Evolutionary conservation across 2,888 invertebrate genomes (phyloP), one percentile per base, ranked within the genome.

Genomic region (Luffia ferchaultella): DNA sequence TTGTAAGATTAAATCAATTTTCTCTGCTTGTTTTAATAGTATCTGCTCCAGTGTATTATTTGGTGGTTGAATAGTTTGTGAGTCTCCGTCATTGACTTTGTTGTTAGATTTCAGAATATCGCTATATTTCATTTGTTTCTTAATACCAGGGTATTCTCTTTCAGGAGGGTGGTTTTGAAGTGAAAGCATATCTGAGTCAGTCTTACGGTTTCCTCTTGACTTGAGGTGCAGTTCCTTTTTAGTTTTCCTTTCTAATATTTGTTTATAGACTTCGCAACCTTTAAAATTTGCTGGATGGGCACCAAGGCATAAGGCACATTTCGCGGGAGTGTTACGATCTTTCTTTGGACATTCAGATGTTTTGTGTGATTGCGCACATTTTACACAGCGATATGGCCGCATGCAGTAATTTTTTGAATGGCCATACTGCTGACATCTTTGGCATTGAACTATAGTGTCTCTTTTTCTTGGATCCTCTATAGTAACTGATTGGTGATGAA

Each of bases 331-430:
- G 9, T 57, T 53, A n/a, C 50, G 50, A 41, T 58, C 57, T 2
- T n/a, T 52, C 51, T 58, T 58, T 7, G 42, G 20, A 45, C 58
- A 53, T 45, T 55, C 54, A 7, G 55, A 43, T 1, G 58, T 61
- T 52, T 56, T 57, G 18, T 60, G 61, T 3, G 42, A n/a, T 41
- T 58, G 45, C 5, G 52, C 58, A 43, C 58, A 60, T 51, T 60
- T 60, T 2, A 60, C 57, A 20, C 58, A 60, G 12, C 57, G 40
- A 41, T 44, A 57, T 1, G 59, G 57, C 48, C 60, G 50, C 41
- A 45, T 46, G 42, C 59, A 59, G 47, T 58, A 55, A 20, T 59
- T 59, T 51, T 60, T 58, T 12, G 56, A 49, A 40, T 58, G 59
- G 2, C 58, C 58, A 43, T 56, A 60, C 49, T 55, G 50, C 50